These are phyloP conservation scores for Acanthoscelides obtectus DNA, from an alignment of 2,888 invertebrate species.

Conservation along the genomic window DNA sequence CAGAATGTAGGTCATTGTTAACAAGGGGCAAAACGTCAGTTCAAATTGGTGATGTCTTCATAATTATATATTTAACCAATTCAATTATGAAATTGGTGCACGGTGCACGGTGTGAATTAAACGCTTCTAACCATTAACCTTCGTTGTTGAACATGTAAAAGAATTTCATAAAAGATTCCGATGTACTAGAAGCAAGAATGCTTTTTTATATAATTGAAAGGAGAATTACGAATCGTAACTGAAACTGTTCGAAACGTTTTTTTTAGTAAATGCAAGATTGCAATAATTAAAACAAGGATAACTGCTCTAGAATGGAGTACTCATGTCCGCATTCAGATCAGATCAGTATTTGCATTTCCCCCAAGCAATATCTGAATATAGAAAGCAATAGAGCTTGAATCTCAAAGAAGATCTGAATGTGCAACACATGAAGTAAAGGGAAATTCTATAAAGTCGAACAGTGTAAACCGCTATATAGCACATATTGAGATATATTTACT, in stretches of 20 bases:
- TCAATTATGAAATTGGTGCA: neutral
- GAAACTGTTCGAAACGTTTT: neutral
- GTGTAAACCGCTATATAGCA: too few relatives aligned
- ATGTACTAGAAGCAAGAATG: neutral
- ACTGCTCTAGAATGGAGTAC: too few relatives aligned
- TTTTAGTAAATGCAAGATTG: neutral
- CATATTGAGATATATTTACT: too few relatives aligned
- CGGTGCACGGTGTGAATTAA: neutral
- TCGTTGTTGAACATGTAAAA: neutral
- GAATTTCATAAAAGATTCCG: neutral
- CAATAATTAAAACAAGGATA: too few relatives aligned
- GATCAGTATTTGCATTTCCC: too few relatives aligned
- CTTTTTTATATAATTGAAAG: neutral
- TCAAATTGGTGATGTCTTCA: neutral
- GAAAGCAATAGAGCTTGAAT: too few relatives aligned
- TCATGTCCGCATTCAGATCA: too few relatives aligned
- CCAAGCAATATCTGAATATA: too few relatives aligned
- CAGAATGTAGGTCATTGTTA: constrained; percentile 8
- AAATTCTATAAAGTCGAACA: too few relatives aligned
- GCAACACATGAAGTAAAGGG: too few relatives aligned
- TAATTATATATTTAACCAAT: neutral
- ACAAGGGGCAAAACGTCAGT: constrained; percentile 3
- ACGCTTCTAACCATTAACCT: neutral
- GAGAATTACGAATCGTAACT: neutral
- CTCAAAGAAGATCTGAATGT: too few relatives aligned